Conservation (phyloP, 2,113 vertebrate genomes). For the Myotis davidii region DNA sequence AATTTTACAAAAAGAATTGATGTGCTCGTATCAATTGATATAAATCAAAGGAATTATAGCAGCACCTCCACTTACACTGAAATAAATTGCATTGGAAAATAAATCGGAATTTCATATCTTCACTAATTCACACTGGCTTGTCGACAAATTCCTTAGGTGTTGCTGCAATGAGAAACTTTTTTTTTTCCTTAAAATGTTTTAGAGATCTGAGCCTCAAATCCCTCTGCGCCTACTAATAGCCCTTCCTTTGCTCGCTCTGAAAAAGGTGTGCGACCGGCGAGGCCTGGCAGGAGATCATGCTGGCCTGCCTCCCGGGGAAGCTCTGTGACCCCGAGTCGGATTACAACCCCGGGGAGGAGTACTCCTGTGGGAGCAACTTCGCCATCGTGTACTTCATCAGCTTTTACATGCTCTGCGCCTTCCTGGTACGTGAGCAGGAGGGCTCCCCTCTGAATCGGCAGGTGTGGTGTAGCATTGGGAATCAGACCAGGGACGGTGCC, state of each 20-base stretch:
- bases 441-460: rapidly evolving
- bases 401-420: constrained; percentile 99
- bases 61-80: neutral
- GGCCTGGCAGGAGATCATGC: constrained; percentile 99
- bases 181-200: neutral
- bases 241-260: neutral
- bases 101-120: constrained; percentile 23
- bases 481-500: rapidly evolving
- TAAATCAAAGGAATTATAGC: neutral
- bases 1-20: neutral
- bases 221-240: neutral
- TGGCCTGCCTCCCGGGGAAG: constrained; percentile 96
- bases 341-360: constrained; percentile 93
- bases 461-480: neutral
- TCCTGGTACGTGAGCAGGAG: constrained; percentile 88
- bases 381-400: constrained; percentile 98
- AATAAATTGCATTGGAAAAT: neutral
- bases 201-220: neutral
- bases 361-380: constrained; percentile 96
- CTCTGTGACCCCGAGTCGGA: constrained; percentile 97
- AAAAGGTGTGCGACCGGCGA: constrained; percentile 97
- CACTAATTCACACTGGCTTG: neutral
- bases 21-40: neutral
- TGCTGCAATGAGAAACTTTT: neutral
- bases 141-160: neutral